Evolutionary conservation across 2,888 invertebrate species (phyloP).

Genomic region (Chrysina gloriosa): DNA sequence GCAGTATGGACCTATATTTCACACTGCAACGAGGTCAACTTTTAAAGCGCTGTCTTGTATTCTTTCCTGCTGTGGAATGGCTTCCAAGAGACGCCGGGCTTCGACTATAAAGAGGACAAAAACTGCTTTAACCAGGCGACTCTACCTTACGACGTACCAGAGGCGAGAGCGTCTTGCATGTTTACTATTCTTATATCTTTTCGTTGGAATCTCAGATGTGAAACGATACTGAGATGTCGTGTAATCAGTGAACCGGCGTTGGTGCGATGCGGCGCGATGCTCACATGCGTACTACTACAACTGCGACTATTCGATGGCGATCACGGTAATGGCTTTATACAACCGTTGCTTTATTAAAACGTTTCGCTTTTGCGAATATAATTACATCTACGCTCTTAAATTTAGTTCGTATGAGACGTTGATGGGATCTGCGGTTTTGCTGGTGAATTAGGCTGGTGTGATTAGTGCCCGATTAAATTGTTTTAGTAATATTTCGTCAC

Average conservation of each 20-base stretch:
- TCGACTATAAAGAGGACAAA: slow-evolving; percentile 49
- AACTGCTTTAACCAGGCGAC: slow-evolving; percentile 49
- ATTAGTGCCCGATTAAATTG: no score
- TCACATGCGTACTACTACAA: slow-evolving; percentile 6
- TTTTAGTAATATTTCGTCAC: no score
- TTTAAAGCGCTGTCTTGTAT: slow-evolving; percentile 55
- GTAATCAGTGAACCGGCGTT: slow-evolving; percentile 37
- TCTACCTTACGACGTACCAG: slow-evolving; percentile 42
- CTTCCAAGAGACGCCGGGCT: slow-evolving; percentile 53
- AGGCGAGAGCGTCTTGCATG: slow-evolving; percentile 40
- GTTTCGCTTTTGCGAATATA: slow-evolving; percentile 19
- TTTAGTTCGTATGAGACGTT: no score
- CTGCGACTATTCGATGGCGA: slow-evolving; percentile 26
- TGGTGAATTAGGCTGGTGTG: not conserved
- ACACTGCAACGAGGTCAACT: slow-evolving; percentile 56
- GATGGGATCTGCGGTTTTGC: not conserved
- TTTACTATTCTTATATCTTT: slow-evolving; percentile 44
- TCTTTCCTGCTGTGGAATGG: slow-evolving; percentile 54
- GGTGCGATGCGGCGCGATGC: slow-evolving; percentile 14
- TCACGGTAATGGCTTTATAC: slow-evolving; percentile 36
- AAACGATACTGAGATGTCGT: slow-evolving; percentile 33
- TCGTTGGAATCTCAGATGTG: slow-evolving; percentile 38
- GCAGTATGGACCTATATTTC: slow-evolving; percentile 55
- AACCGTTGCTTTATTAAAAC: slow-evolving; percentile 25
- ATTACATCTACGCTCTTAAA: not conserved